Percentiles rank a stretch among this genome's conserved stretches.
phyloP scores from a whole-genome alignment of 2,888 invertebrate species.

The Sialis lutaria region DNA sequence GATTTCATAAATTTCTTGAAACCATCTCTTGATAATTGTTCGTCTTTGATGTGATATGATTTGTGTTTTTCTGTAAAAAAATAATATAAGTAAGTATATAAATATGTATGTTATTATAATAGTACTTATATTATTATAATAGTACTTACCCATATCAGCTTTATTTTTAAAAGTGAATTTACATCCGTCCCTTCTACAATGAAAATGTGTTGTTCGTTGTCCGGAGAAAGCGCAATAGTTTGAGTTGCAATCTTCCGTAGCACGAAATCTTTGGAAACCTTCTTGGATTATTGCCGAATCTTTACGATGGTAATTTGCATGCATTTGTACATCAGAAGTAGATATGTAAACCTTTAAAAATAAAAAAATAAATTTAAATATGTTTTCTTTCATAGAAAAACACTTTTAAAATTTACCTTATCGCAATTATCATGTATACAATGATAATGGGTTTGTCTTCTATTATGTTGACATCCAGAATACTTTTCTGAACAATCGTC shows the following conservation, averaged over 20 bases:
- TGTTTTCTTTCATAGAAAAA: neutral
- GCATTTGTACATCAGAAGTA: constrained; percentile 98
- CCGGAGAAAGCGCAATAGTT: constrained; percentile 83
- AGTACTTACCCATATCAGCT: constrained; percentile 88
- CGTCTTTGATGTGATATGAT: constrained; percentile 94
- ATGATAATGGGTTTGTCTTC: constrained; percentile 92
- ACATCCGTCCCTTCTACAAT: constrained; percentile 81
- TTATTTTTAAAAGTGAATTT: constrained; percentile 96
- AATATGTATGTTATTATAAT: neutral
- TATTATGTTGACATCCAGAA: constrained; percentile 74
- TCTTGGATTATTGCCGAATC: constrained; percentile 96
- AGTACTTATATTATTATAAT: neutral
- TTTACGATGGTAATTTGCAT: constrained; percentile 95
- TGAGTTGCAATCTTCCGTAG: constrained; percentile 89
- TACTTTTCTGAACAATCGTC: constrained; percentile 88
- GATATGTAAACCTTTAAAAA: constrained; percentile 69
- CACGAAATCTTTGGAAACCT: constrained; percentile 91
- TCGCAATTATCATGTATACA: constrained; percentile 88
- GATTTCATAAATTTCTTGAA: constrained; percentile 99
- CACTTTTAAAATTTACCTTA: constrained; percentile 30
- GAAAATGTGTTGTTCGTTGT: constrained; percentile 94
- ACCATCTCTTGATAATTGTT: constrained; percentile 84
- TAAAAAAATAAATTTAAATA: neutral
- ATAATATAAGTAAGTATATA: constrained; percentile 3
- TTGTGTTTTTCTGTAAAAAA: constrained; percentile 83